Percentiles rank a stretch among this genome's conserved stretches.
Conservation (phyloP, 1,140 invertebrate genomes). For the Neodiprion pinetum region DNA sequence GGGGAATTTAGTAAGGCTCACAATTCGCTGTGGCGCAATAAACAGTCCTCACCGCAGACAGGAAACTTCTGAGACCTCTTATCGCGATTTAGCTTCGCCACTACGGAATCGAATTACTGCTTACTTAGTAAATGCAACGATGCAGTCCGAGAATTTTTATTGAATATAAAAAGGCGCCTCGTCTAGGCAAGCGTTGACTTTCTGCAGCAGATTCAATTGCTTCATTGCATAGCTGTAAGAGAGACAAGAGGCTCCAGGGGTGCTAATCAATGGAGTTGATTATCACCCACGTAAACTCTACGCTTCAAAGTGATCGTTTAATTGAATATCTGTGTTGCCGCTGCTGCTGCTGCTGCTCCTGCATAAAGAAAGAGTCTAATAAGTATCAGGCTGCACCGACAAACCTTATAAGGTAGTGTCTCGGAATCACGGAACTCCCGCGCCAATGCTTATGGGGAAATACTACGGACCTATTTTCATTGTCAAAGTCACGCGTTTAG, state of each 20-base stretch:
- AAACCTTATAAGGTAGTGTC: not conserved
- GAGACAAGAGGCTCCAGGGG: not conserved
- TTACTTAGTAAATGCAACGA: no score
- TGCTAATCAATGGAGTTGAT: not conserved
- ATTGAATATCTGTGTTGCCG: not conserved
- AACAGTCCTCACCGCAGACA: no score
- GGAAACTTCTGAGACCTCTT: no score
- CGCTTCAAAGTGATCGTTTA: not conserved
- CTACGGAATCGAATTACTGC: no score
- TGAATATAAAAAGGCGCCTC: no score
- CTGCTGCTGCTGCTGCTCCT: not conserved
- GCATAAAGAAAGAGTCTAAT: not conserved
- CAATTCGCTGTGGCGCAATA: no score
- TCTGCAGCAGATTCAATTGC: no score
- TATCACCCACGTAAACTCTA: not conserved
- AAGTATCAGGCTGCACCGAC: not conserved
- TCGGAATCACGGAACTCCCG: not conserved
- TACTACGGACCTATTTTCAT: not conserved
- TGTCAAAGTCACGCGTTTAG: constrained; percentile 1
- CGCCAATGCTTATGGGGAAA: not conserved
- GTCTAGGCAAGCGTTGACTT: no score
- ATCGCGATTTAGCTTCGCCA: no score
- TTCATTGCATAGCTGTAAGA: no score
- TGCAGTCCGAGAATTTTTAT: no score
- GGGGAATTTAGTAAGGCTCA: no score